Conservation (phyloP, 2,888 invertebrate genomes). For the Lithosia quadra region DNA sequence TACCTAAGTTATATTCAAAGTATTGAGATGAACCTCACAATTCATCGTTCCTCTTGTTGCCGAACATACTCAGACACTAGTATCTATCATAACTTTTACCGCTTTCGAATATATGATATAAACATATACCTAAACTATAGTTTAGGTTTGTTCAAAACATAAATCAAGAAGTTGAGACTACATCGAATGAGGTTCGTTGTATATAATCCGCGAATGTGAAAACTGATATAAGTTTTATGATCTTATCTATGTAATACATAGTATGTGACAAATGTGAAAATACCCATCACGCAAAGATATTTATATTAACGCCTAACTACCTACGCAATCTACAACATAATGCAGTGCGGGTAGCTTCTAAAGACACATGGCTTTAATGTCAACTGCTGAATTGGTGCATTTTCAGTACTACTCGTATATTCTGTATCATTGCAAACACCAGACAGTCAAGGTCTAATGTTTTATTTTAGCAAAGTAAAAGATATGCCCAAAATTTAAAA, state of each 20-base stretch:
- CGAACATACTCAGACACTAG: constrained; percentile 15
- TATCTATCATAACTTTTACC: constrained; percentile 37
- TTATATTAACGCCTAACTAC: not conserved
- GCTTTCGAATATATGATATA: not conserved
- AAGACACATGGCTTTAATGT: not conserved
- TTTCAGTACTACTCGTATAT: too few species aligned
- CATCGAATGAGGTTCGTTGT: not conserved
- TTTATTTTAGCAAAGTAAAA: too few species aligned
- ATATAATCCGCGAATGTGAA: not conserved
- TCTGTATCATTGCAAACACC: too few species aligned
- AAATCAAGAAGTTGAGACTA: constrained; percentile 12
- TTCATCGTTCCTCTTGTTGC: constrained; percentile 16
- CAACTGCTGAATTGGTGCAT: not conserved
- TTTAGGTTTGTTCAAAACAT: constrained; percentile 21
- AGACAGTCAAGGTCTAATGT: too few species aligned
- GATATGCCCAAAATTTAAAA: too few species aligned
- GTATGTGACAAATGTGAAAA: not conserved
- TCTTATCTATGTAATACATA: too few species aligned
- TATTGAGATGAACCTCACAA: not conserved
- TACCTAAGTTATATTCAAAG: not conserved
- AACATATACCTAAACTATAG: too few species aligned
- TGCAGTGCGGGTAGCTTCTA: not conserved
- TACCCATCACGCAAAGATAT: not conserved
- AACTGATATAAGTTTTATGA: too few species aligned
- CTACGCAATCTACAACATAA: not conserved